Percentiles rank a stretch among this genome's conserved stretches.
Conservation (phyloP, 2,113 vertebrate species). For the Toxostoma redivivum region DNA sequence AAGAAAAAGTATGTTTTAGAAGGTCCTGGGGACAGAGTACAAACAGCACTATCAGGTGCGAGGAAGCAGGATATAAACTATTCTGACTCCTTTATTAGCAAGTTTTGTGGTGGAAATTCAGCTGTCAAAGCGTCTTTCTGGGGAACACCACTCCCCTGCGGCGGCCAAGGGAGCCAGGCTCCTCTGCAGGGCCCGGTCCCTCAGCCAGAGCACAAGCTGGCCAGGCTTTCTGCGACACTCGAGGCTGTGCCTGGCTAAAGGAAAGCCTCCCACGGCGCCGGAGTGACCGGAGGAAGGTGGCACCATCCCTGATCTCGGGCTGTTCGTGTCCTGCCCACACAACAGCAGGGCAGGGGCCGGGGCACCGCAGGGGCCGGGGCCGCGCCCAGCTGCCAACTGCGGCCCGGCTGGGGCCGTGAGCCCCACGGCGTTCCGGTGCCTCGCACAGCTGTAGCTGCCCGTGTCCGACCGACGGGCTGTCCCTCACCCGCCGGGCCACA, state of each 20-base stretch:
- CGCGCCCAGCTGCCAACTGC: accelerated
- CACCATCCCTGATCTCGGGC: no score
- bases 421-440: accelerated
- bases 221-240: background rate
- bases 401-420: accelerated
- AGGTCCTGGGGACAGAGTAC: background rate
- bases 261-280: accelerated
- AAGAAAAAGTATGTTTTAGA: background rate
- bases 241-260: background rate
- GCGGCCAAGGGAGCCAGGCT: background rate
- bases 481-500: accelerated
- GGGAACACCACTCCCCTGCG: background rate
- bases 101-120: background rate
- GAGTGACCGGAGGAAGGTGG: background rate
- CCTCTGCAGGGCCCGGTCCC: background rate
- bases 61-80: background rate
- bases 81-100: background rate
- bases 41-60: background rate
- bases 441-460: background rate
- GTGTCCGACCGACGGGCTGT: background rate
- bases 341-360: background rate
- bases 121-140: background rate
- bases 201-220: background rate
- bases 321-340: background rate
- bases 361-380: accelerated